Conservation (phyloP, 2,888 invertebrate genomes). For the Podotricha telesiphe region DNA sequence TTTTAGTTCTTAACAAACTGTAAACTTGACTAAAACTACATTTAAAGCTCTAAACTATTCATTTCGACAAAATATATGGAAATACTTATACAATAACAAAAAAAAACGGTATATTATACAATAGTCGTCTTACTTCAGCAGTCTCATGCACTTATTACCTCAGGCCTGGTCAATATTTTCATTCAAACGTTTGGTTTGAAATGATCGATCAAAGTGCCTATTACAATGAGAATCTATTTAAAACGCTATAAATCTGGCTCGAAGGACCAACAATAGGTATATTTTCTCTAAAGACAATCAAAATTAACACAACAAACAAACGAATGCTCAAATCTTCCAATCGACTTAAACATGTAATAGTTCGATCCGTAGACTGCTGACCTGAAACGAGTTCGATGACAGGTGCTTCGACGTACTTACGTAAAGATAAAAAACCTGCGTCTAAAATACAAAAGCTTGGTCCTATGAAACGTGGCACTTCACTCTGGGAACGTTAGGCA, state of each 20-base stretch:
- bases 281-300: background rate
- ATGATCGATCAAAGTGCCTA: too few species aligned
- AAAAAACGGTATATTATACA: constrained; percentile 2
- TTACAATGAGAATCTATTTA: too few species aligned
- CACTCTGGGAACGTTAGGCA: constrained; percentile 17
- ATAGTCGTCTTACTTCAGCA: constrained; percentile 1
- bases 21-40: constrained; percentile 28
- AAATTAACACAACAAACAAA: too few species aligned
- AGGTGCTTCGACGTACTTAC: constrained; percentile 26
- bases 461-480: constrained; percentile 43
- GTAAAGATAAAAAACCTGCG: constrained; percentile 40
- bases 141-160: background rate
- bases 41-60: constrained; percentile 25
- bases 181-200: too few species aligned
- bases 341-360: too few species aligned
- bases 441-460: constrained; percentile 46
- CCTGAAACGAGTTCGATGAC: background rate
- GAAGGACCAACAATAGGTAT: constrained; percentile 7
- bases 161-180: too few species aligned
- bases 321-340: background rate
- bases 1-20: constrained; percentile 29
- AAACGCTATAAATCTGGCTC: background rate
- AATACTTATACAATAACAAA: constrained; percentile 20
- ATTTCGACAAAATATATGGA: constrained; percentile 13
- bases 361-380: background rate